phyloP scores from a whole-genome alignment of 2,888 invertebrate species.

The Diaphora mendica region DNA sequence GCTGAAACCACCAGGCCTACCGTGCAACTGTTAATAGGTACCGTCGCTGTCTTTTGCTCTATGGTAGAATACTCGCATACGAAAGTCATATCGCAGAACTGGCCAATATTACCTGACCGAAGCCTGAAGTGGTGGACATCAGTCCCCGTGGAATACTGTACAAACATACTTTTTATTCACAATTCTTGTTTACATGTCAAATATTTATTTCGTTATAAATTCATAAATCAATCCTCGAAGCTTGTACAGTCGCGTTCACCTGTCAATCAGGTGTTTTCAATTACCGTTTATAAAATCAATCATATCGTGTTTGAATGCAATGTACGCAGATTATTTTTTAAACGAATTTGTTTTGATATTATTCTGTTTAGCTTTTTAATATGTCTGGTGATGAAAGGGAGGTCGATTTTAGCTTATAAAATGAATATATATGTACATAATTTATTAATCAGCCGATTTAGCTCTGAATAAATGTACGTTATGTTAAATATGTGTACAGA shows the following conservation, averaged over 20 bases:
- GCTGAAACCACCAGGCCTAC: too few relatives aligned
- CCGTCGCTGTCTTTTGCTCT: too few relatives aligned
- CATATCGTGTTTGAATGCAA: conserved; percentile 32
- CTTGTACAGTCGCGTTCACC: conserved; percentile 35
- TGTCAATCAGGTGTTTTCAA: conserved; percentile 50
- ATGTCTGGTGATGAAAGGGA: not conserved
- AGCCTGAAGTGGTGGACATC: not conserved
- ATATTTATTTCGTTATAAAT: conserved; percentile 29
- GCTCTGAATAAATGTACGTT: too few relatives aligned
- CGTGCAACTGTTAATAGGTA: too few relatives aligned
- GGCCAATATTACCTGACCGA: not conserved
- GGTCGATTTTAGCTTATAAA: not conserved
- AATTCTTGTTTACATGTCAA: not conserved
- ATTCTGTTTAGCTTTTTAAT: not conserved
- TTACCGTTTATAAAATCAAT: conserved; percentile 43
- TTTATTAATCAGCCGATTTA: too few relatives aligned
- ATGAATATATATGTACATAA: not conserved
- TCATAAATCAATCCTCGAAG: conserved; percentile 43
- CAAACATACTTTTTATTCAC: not conserved
- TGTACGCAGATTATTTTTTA: conserved; percentile 9
- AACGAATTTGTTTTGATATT: not conserved
- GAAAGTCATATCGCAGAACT: too few relatives aligned
- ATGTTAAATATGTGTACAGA: too few relatives aligned
- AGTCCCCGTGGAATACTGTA: not conserved
- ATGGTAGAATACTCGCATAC: too few relatives aligned